A percentile compares a stretch with the other conserved stretches of the same genome.
Evolutionary conservation across 2,113 vertebrate genomes (phyloP).

Genomic region (Austrofundulus limnaeus): DNA sequence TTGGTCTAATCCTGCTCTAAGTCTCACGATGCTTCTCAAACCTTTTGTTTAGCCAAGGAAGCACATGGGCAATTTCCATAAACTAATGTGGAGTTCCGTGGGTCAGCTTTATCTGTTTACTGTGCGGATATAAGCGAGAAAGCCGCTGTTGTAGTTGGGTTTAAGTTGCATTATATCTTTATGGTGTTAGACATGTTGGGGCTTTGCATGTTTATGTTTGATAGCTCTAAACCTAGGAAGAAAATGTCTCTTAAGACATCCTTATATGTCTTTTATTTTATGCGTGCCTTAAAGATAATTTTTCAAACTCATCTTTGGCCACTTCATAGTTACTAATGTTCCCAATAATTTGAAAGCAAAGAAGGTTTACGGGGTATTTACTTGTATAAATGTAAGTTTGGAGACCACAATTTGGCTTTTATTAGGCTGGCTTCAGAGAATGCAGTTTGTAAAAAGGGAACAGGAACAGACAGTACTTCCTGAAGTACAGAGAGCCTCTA

Average conservation of each 20-base stretch:
- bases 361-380: background rate
- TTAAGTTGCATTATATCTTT: background rate
- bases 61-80: constrained; percentile 35
- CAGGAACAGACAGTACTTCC: constrained; percentile 19
- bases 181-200: background rate
- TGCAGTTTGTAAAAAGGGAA: constrained; percentile 24
- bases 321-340: background rate
- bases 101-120: constrained; percentile 13
- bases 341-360: background rate
- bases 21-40: constrained; percentile 49
- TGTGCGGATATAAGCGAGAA: constrained; percentile 13
- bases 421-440: constrained; percentile 3
- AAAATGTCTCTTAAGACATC: background rate
- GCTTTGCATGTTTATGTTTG: background rate
- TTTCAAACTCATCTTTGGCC: background rate
- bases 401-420: background rate
- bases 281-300: background rate
- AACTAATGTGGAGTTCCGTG: constrained; percentile 25
- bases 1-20: constrained; percentile 58
- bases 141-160: background rate
- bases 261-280: background rate
- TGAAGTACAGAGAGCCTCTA: constrained; percentile 33
- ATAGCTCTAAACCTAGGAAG: background rate
- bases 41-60: constrained; percentile 53
- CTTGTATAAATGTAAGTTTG: background rate